Evolutionary conservation across 1,140 invertebrate genomes (phyloP), one percentile per base, ranked within the genome.

Genomic region (Branchinecta lindahli): DNA sequence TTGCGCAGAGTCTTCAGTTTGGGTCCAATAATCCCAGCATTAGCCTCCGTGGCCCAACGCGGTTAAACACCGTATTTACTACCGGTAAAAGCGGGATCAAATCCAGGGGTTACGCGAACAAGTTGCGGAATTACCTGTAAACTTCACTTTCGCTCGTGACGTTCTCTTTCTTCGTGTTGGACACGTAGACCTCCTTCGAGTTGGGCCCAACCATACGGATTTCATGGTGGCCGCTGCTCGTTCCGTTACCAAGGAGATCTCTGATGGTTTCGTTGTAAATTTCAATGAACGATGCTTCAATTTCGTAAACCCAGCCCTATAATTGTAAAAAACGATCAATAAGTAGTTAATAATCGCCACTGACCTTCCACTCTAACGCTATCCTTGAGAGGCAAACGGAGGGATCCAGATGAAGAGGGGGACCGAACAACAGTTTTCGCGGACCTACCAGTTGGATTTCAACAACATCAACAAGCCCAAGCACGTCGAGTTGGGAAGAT

Each of bases 201-300:
- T 86, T 87, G 46, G 77, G 81, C 70, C 85, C 83, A 3, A 81
- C 80, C 84, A 90, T 86, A 73, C 87, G 85, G 67, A 92, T 90
- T 45, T 86, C 85, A 75, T 85, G 85, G 9, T 44, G 75, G 74
- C 73, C 79, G 79, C 77, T 84, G 79, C 78, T 83, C 86, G 78
- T 76, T 76, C 72, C 81, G 82, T 74, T 72, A 75, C 85, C 83
- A 0, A 92, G 78, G 33, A 92, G 77, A 81, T 92, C 92, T 77
- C 90, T 86, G 18, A 94, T 87, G 45, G 89, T 84, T 78, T 92
- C 90, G 78, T 91, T 92, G 73, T 94, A 94, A 72, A 94, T 93
- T 81, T 94, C 91, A 44, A 96, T 76, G 79, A 95, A 91, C 74
- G 88, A 88, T 65, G 90, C 86, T 79, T 89, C 85, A 66, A 96